Percentiles rank a stretch among this genome's conserved stretches.
Conservation (phyloP, 1,140 invertebrate genomes). For the Drosophila arawakana region DNA sequence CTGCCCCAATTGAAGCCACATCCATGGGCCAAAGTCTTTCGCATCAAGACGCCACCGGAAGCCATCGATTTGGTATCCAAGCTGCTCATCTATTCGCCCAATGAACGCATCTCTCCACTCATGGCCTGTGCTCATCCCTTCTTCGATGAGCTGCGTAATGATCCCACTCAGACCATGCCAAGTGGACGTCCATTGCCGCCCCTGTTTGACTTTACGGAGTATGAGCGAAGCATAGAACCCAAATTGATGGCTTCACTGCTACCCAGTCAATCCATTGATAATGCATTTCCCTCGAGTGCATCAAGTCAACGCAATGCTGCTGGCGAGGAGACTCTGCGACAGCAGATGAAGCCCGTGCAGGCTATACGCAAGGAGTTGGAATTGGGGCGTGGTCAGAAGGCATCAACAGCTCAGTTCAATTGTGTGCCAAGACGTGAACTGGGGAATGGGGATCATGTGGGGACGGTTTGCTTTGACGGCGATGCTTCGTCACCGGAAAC, state of each 20-base stretch:
- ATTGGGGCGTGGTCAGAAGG: not conserved
- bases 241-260: slow-evolving; percentile 35
- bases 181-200: slow-evolving; percentile 55
- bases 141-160: slow-evolving; percentile 67
- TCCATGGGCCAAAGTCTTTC: slow-evolving; percentile 97
- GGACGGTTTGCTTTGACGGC: slow-evolving; percentile 10
- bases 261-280: slow-evolving; percentile 2
- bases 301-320: slow-evolving; percentile 11
- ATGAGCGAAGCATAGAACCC: slow-evolving; percentile 59
- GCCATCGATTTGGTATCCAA: slow-evolving; percentile 73
- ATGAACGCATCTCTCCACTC: slow-evolving; percentile 43
- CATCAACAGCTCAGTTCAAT: not conserved
- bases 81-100: slow-evolving; percentile 63
- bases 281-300: not conserved
- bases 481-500: not conserved
- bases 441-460: slow-evolving; percentile 65
- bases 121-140: slow-evolving; percentile 68
- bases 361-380: not conserved
- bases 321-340: slow-evolving; percentile 48
- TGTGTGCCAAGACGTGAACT: slow-evolving; percentile 36
- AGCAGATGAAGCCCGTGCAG: not conserved
- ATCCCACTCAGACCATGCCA: slow-evolving; percentile 61
- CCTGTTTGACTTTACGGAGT: slow-evolving; percentile 62
- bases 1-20: slow-evolving; percentile 99
- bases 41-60: slow-evolving; percentile 62